Base-by-base conservation (phyloP, 2,888 invertebrate genomes). In the Drosophila mimetica region DNA sequence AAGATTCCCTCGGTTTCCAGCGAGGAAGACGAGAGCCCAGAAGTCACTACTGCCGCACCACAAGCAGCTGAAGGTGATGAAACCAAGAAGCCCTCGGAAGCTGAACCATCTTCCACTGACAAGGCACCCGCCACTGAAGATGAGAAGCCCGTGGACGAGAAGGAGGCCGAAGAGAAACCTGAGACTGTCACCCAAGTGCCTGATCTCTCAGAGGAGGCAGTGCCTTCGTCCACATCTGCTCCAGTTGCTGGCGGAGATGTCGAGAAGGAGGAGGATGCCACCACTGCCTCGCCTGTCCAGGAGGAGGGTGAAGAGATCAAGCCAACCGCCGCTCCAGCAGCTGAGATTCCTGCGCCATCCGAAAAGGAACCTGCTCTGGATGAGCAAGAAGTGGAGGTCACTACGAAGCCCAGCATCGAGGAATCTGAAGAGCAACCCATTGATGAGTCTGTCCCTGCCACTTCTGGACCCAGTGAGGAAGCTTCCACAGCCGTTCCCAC, bases 31-130 rank as follows among this genome's bases (percentile, higher is more conserved):
- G 75, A 52, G 18, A 51, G 16, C 16, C 39, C 58, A 2, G 71
- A 66, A 13, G 55, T 30, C n/a, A 48, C 71, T n/a, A 85, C 76
- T 20, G 50, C 28, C 18, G n/a, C 51, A 14, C 73, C 82, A 42
- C 11, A 36, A 28, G 16, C 30, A 16, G 22, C 36, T 20, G 67
- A 16, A 8, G 67, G 34, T n/a, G 64, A 46, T 8, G 52, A 61
- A 7, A 48, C 34, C 36, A 59, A 61, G 50, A 46, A 41, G n/a
- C 36, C 75, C 4, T 20, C 28, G 2, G 53, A 46, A 7, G 2
- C 8, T 4, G 41, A 42, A n/a, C 30, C 70, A 36, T 13, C 53
- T 39, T 20, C 72, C 4, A 46, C 39, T 8, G 41, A 53, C 4
- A 42, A 44, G 32, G 34, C 37, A 7, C 20, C 64, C 4, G 51